Conservation (phyloP, 2,797 vertebrate species). For the Ptychadena robeensis region DNA sequence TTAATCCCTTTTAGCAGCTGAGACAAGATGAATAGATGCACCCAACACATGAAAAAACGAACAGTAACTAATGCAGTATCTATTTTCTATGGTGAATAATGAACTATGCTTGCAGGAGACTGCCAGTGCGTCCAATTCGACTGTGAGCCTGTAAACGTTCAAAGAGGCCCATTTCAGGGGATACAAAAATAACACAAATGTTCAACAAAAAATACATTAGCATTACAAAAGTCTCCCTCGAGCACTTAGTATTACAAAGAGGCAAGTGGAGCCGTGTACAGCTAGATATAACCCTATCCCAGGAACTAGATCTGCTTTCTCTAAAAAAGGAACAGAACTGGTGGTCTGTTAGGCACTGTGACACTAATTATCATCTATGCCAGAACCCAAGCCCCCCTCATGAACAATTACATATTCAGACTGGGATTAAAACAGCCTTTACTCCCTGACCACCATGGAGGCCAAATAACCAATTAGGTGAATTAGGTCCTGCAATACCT, state of each 20-base stretch:
- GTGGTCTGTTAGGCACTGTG: neutral
- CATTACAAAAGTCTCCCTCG: neutral
- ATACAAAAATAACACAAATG: constrained; percentile 13
- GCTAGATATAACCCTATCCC: neutral
- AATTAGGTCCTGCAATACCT: too few relatives aligned
- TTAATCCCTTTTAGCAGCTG: neutral
- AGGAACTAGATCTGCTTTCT: neutral
- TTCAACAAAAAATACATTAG: neutral
- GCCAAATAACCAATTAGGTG: too few relatives aligned
- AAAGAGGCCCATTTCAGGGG: constrained; percentile 23
- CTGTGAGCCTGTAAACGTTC: neutral
- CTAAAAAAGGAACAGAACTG: neutral
- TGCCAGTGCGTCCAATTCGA: neutral
- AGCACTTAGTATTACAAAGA: neutral
- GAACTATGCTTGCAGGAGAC: neutral
- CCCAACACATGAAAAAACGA: neutral
- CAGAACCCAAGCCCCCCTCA: neutral
- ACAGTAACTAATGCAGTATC: neutral
- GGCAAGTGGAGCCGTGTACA: neutral
- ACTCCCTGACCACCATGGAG: too few relatives aligned
- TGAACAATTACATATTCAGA: neutral
- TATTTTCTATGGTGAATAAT: constrained; percentile 22
- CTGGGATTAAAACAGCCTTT: neutral
- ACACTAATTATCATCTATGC: neutral
- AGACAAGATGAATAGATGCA: neutral